Conservation (phyloP, 1,140 invertebrate genomes). For the Chelonus insularis region DNA sequence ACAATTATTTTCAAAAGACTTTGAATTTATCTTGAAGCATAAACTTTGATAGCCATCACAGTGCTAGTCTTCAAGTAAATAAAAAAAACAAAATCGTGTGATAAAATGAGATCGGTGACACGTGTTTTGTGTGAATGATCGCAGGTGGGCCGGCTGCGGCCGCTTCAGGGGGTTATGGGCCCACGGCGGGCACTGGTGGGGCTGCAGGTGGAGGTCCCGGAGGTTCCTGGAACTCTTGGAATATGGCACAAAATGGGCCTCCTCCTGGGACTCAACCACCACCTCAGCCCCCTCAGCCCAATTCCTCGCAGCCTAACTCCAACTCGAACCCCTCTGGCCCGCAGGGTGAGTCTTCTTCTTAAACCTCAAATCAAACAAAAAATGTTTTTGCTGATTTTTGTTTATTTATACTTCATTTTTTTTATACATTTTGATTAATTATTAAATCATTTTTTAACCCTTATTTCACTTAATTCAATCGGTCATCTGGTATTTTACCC, state of each 20-base stretch:
- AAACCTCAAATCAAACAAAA: constrained; percentile 48
- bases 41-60: no score
- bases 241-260: constrained; percentile 64
- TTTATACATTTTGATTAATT: no score
- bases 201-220: constrained; percentile 62
- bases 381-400: no score
- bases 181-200: constrained; percentile 59
- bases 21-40: no score
- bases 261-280: constrained; percentile 58
- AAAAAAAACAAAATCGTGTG: constrained; percentile 31
- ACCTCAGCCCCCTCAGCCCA: constrained; percentile 60
- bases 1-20: no score
- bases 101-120: constrained; percentile 49
- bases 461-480: no score
- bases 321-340: constrained; percentile 61
- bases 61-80: no score
- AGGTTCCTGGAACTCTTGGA: constrained; percentile 64
- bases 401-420: no score
- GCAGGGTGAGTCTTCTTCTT: constrained; percentile 59
- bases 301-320: constrained; percentile 61
- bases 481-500: no score
- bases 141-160: constrained; percentile 60
- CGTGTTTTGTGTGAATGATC: constrained; percentile 59
- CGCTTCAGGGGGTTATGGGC: constrained; percentile 60
- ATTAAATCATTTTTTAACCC: no score